Evolutionary conservation across 2,797 vertebrate genomes (phyloP).

Genomic region (Characodon lateralis): DNA sequence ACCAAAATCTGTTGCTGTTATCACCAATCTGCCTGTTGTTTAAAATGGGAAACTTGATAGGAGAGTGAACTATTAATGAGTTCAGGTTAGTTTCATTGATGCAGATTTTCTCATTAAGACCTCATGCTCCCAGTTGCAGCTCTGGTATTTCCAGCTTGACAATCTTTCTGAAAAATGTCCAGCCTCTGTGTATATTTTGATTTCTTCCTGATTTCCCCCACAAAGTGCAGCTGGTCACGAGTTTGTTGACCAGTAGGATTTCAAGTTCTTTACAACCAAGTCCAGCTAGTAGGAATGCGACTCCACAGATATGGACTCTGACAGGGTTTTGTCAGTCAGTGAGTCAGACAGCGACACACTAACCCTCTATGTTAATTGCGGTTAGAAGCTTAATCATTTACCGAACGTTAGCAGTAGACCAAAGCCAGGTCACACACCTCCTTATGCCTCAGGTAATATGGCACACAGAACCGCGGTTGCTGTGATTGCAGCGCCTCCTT

Average conservation of each 20-base stretch:
- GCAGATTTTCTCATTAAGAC: slow-evolving; percentile 14
- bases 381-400: slow-evolving; percentile 64
- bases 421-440: slow-evolving; percentile 22
- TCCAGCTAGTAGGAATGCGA: background rate
- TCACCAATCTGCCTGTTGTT: background rate
- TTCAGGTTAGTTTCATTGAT: slow-evolving; percentile 21
- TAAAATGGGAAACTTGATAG: slow-evolving; percentile 2
- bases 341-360: background rate
- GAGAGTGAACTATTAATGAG: slow-evolving; percentile 6
- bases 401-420: slow-evolving; percentile 3
- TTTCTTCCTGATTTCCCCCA: slow-evolving; percentile 31
- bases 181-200: slow-evolving; percentile 30
- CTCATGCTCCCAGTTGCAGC: slow-evolving; percentile 24
- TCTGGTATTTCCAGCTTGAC: slow-evolving; percentile 27
- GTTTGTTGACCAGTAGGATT: slow-evolving; percentile 9
- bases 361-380: slow-evolving; percentile 6
- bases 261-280: background rate
- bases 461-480: background rate
- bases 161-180: slow-evolving; percentile 27
- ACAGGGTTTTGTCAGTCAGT: no score
- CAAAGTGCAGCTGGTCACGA: slow-evolving; percentile 6
- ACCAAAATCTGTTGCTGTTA: background rate
- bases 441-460: slow-evolving; percentile 18
- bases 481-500: slow-evolving; percentile 31
- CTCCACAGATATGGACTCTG: background rate